A percentile compares a stretch with the other conserved stretches of the same genome.
These are phyloP conservation scores for Callosobruchus maculatus DNA, from an alignment of 2,888 invertebrate species.

Conservation along the genomic window DNA sequence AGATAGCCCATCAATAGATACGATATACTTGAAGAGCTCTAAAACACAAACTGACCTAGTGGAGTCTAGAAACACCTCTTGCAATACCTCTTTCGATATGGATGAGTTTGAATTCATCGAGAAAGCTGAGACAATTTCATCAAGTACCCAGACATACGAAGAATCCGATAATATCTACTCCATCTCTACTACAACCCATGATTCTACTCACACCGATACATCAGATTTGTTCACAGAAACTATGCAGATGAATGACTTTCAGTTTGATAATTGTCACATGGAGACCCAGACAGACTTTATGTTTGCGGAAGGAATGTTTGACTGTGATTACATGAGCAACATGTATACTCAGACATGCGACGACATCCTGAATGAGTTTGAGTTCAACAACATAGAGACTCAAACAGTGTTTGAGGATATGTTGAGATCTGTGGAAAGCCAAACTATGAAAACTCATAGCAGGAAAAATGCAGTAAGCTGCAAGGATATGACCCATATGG, in stretches of 20 bases:
- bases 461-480: conserved; percentile 23
- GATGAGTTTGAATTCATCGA: conserved; percentile 31
- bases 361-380: conserved; percentile 52
- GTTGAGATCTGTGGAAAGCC: conserved; percentile 59
- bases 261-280: conserved; percentile 52
- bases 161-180: conserved; percentile 20
- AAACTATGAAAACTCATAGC: conserved; percentile 48
- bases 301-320: conserved; percentile 40
- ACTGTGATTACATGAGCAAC: conserved; percentile 41
- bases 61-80: conserved; percentile 35
- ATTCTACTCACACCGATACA: conserved; percentile 36
- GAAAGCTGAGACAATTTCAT: conserved; percentile 32
- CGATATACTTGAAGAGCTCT: conserved; percentile 19
- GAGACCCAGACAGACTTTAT: conserved; percentile 61
- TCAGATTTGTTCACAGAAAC: conserved; percentile 31
- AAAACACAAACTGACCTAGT: conserved; percentile 29
- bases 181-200: conserved; percentile 32
- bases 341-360: conserved; percentile 51
- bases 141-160: conserved; percentile 40
- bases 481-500: conserved; percentile 50
- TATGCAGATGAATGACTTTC: conserved; percentile 31
- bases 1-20: conserved; percentile 5
- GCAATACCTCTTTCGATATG: conserved; percentile 41
- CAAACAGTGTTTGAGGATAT: conserved; percentile 58
- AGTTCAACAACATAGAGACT: conserved; percentile 61